These are phyloP conservation scores for Dione juno DNA, from an alignment of 2,888 invertebrate genomes.

Conservation along the genomic window DNA sequence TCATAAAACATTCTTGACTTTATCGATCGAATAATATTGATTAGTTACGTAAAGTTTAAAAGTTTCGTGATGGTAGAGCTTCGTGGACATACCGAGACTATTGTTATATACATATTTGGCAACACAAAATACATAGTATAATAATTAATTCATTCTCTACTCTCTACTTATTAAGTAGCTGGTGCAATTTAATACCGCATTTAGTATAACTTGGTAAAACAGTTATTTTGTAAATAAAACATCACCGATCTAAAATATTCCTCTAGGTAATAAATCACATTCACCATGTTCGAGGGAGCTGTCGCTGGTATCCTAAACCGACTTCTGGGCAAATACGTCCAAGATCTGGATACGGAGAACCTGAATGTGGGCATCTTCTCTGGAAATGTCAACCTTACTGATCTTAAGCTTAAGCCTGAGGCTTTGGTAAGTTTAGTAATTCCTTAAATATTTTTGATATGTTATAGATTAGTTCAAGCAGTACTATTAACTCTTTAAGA, in stretches of 20 bases:
- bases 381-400: slow-evolving; percentile 90
- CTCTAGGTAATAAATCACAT: slow-evolving; percentile 35
- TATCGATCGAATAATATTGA: neutral
- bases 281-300: slow-evolving; percentile 89
- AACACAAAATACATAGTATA: neutral
- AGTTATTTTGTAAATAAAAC: neutral
- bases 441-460: no score
- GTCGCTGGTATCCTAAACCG: slow-evolving; percentile 91
- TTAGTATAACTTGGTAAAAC: no score
- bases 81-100: neutral
- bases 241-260: neutral
- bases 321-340: slow-evolving; percentile 91
- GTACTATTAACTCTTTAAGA: no score
- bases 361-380: slow-evolving; percentile 93
- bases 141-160: no score
- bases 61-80: neutral
- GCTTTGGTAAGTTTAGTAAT: slow-evolving; percentile 87
- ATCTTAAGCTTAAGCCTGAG: slow-evolving; percentile 90
- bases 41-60: neutral
- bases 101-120: neutral
- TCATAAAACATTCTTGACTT: neutral
- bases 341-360: slow-evolving; percentile 92
- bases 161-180: no score
- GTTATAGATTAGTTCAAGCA: no score
- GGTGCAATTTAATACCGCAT: no score